Conservation (phyloP, 2,113 vertebrate species). For the Mustela lutreola region DNA sequence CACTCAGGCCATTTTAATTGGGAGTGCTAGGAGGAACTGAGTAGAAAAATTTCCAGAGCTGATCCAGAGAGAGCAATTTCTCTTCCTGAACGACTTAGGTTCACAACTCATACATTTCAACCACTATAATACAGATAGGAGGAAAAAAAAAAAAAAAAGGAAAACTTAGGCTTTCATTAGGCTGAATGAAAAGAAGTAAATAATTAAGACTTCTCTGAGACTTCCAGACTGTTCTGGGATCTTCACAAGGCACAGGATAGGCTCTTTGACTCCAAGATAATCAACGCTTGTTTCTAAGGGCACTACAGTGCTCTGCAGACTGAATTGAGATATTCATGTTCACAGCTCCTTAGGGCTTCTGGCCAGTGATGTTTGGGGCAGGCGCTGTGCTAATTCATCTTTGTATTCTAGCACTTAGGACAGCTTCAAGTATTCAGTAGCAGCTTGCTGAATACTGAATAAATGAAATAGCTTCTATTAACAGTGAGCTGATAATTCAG, state of each 20-base stretch:
- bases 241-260: not conserved
- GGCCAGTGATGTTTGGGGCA: not conserved
- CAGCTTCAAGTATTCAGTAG: not conserved
- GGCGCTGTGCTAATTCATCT: not conserved
- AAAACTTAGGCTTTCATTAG: not conserved
- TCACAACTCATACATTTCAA: not conserved
- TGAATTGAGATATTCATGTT: not conserved
- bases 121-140: not conserved
- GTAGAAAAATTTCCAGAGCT: not conserved
- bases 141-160: not conserved
- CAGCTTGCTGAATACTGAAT: not conserved
- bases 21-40: not conserved
- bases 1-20: not conserved
- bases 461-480: constrained; percentile 48
- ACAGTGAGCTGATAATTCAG: constrained; percentile 35
- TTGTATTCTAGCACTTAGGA: not conserved
- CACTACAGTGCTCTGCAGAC: not conserved
- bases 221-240: not conserved
- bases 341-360: not conserved
- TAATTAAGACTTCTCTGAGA: not conserved
- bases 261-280: not conserved
- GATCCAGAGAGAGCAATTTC: not conserved
- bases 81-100: not conserved
- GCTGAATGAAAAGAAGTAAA: not conserved
- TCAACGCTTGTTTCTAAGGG: not conserved